Evolutionary conservation across 2,797 vertebrate species (phyloP).

Genomic region (Phrynocephalus forsythii): DNA sequence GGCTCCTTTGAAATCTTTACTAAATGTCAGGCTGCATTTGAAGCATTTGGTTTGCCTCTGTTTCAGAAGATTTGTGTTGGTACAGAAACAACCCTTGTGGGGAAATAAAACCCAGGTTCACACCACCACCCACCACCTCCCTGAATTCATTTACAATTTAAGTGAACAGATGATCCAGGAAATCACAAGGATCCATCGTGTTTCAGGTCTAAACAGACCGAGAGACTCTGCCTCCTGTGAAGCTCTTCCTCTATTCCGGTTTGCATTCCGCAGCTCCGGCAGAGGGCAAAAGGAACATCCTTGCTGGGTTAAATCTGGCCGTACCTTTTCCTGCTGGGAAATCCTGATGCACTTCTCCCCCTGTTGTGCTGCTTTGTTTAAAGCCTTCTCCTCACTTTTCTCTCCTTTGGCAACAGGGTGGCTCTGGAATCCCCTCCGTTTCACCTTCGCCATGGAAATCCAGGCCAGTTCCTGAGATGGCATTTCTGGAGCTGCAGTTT

Average conservation of each 20-base stretch:
- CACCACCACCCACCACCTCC: not conserved
- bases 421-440: slow-evolving; percentile 84
- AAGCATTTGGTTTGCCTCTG: not conserved
- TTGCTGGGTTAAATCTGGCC: not conserved
- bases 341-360: slow-evolving; percentile 49
- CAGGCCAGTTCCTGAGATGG: slow-evolving; percentile 80
- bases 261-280: not conserved
- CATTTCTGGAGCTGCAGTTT: slow-evolving; percentile 40
- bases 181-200: not conserved
- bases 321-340: not conserved
- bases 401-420: slow-evolving; percentile 68
- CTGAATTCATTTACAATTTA: too few relatives aligned
- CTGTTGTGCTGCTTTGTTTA: slow-evolving; percentile 59
- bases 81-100: not conserved
- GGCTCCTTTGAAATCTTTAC: too few relatives aligned
- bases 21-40: not conserved
- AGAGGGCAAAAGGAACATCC: not conserved
- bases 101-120: too few relatives aligned
- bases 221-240: not conserved
- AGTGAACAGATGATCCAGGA: not conserved
- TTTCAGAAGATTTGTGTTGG: not conserved
- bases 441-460: slow-evolving; percentile 87
- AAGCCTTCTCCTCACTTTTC: slow-evolving; percentile 69
- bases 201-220: not conserved
- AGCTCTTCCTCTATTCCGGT: not conserved